Evolutionary conservation across 2,113 vertebrate genomes (phyloP), one percentile per base, ranked within the genome.

Genomic region (Tachuris rubrigastra): DNA sequence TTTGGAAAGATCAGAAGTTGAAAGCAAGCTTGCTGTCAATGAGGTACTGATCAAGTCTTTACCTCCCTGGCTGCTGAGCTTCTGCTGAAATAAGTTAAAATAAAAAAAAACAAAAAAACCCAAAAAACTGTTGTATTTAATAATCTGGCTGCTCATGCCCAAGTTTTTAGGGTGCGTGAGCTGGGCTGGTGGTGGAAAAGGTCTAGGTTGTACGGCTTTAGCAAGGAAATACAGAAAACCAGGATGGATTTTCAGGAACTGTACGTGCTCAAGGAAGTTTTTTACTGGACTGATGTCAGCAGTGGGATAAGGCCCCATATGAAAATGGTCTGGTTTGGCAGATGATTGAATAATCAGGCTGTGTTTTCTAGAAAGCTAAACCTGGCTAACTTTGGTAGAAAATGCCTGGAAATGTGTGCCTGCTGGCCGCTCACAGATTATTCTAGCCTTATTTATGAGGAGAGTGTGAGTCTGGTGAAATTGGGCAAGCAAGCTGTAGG

Each of bases 51-150:
- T 69, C 5, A 21, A 6, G 12, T 39, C 8, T 5, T 5, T 18
- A 47, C 7, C 2, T 1, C 4, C 28, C 1, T 0, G 13, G 5
- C 10, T 84, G 3, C 5, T 77, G 3, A n/a, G 2, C 7, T 46
- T 65, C 5, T 67, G 8, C 1, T 69, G 8, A 53, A 31, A 10
- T 44, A n/a, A 30, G 7, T 49, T 44, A 7, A 5, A 47, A 2
- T 8, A 15, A 59, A 19, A 44, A 47, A 37, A 30, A n/a, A n/a
- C n/a, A n/a, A n/a, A n/a, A n/a, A n/a, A n/a, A n/a, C n/a, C n/a
- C n/a, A n/a, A 35, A 30, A 28, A 7, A 18, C 7, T n/a, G 2
- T 18, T 81, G 22, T 0, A 1, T 23, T 62, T 72, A 37, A 13
- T 68, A 8, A 0, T 46, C 7, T 74, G 13, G 2, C 2, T 62